phyloP scores from a whole-genome alignment of 2,888 invertebrate genomes.

The Spisula subtruncata region DNA sequence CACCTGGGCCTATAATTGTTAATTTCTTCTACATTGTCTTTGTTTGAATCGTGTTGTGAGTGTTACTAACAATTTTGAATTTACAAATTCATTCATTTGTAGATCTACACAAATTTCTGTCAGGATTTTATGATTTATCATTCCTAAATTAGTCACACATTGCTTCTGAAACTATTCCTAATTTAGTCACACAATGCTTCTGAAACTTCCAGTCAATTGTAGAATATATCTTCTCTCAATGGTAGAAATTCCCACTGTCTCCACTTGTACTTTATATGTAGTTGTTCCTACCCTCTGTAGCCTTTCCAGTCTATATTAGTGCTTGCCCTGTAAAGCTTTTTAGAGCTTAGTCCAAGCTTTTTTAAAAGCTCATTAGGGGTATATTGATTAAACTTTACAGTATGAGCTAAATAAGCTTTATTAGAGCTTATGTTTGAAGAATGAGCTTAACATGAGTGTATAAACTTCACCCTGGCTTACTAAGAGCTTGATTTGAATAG shows the following conservation, averaged over 20 bases:
- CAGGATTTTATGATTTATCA: conserved; percentile 33
- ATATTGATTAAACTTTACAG: too few species aligned
- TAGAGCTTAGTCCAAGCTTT: not conserved
- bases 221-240: not conserved
- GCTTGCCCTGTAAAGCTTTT: not conserved
- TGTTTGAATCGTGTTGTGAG: not conserved
- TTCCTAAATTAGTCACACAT: conserved; percentile 28
- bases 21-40: not conserved
- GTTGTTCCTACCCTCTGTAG: not conserved
- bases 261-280: not conserved
- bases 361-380: not conserved
- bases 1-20: not conserved
- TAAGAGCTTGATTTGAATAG: not conserved
- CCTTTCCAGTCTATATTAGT: not conserved
- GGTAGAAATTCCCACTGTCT: not conserved
- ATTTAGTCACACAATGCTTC: conserved; percentile 3
- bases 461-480: not conserved
- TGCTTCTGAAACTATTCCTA: conserved; percentile 16
- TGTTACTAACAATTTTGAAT: conserved; percentile 1
- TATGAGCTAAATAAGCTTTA: too few species aligned
- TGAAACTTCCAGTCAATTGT: not conserved
- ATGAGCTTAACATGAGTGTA: not conserved
- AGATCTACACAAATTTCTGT: conserved; percentile 49
- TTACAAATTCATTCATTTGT: conserved; percentile 53
- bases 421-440: too few species aligned